phyloP scores from a whole-genome alignment of 1,140 invertebrate species.

The Halesus radiatus region DNA sequence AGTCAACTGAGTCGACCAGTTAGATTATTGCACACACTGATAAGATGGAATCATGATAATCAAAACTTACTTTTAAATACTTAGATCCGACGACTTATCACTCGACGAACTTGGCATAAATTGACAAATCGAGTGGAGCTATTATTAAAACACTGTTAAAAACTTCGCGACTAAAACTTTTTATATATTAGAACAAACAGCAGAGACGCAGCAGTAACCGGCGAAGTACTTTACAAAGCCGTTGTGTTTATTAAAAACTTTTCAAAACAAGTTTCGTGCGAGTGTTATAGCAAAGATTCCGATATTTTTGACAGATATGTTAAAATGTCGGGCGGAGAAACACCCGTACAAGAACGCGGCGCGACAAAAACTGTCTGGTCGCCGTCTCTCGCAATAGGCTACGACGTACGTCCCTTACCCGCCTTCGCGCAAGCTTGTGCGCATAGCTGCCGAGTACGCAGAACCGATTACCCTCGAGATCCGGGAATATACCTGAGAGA shows the following conservation, averaged over 20 bases:
- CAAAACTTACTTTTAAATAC: neutral
- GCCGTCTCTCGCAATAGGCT: neutral
- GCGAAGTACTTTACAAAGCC: neutral
- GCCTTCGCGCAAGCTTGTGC: neutral
- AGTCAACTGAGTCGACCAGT: too few relatives aligned
- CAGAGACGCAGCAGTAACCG: neutral
- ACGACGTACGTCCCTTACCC: constrained; percentile 10
- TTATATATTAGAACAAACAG: neutral
- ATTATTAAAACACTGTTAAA: constrained; percentile 30
- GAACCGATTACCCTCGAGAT: neutral
- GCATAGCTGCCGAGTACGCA: constrained; percentile 8
- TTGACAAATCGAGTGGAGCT: constrained; percentile 5
- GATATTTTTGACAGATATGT: neutral
- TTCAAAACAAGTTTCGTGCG: neutral
- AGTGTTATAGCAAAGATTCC: constrained; percentile 7
- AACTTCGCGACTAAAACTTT: constrained; percentile 13
- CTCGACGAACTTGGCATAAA: constrained; percentile 20
- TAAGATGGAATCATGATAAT: neutral
- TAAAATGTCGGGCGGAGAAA: neutral
- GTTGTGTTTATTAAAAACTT: neutral
- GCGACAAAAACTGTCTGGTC: constrained; percentile 28
- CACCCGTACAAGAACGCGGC: neutral
- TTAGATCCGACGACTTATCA: constrained; percentile 9
- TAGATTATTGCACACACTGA: neutral
- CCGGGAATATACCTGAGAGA: constrained; percentile 18